These are phyloP conservation scores for Coelogynopora nodosa DNA, from an alignment of 2,888 invertebrate species.

Conservation along the genomic window DNA sequence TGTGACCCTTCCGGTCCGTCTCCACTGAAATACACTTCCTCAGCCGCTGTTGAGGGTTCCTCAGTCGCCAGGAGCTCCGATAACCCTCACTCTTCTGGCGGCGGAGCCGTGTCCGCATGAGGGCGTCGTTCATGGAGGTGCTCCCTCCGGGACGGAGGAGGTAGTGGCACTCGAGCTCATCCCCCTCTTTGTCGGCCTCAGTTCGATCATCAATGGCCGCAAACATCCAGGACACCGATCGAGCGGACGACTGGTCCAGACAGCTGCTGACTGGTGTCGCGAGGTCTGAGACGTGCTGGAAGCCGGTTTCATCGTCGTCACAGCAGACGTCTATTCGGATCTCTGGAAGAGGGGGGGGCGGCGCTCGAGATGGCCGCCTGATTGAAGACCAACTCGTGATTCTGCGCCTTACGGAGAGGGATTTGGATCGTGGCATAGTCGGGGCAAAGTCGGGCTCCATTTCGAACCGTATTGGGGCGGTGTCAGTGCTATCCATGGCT, in stretches of 20 bases:
- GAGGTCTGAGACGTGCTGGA: too few species aligned
- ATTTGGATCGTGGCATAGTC: too few species aligned
- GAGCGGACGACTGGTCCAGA: too few species aligned
- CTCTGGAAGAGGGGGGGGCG: too few species aligned
- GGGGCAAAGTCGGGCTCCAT: too few species aligned
- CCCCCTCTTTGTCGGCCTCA: background rate
- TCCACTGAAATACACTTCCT: background rate
- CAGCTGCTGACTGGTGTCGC: too few species aligned
- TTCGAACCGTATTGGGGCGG: too few species aligned
- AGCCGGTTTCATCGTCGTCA: background rate
- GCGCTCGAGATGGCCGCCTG: too few species aligned
- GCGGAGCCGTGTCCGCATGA: background rate
- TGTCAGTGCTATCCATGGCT: too few species aligned
- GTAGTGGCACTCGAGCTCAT: background rate
- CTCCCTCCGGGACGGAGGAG: background rate
- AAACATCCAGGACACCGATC: background rate
- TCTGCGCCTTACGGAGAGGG: too few species aligned
- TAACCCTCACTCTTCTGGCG: background rate
- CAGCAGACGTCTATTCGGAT: background rate
- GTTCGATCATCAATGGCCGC: background rate
- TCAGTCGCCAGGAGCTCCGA: background rate
- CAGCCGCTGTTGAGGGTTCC: background rate
- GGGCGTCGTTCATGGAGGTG: background rate
- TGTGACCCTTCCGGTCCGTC: background rate
- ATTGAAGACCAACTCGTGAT: too few species aligned